phyloP scores from a whole-genome alignment of 2,797 vertebrate species.

The Peromyscus melanophrys region DNA sequence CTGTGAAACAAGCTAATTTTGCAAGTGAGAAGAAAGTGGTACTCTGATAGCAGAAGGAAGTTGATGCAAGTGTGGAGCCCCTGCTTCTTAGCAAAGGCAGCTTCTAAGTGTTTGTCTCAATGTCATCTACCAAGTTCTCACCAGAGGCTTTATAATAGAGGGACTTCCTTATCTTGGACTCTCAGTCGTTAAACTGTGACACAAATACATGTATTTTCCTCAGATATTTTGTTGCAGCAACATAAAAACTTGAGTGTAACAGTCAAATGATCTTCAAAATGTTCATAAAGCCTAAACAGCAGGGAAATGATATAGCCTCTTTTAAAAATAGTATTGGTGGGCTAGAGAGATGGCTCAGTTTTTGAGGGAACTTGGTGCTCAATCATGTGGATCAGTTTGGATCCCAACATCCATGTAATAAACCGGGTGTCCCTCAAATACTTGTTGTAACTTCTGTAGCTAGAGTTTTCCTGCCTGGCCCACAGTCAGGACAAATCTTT shows the following conservation, averaged over 20 bases:
- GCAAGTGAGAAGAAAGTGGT: background rate
- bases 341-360: background rate
- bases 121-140: background rate
- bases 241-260: background rate
- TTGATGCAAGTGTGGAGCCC: background rate
- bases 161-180: background rate
- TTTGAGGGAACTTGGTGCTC: background rate
- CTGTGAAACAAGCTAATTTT: background rate
- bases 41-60: background rate
- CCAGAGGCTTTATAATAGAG: background rate
- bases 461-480: too few relatives aligned
- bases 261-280: background rate
- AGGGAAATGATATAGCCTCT: background rate
- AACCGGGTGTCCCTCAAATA: background rate
- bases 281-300: background rate
- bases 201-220: background rate
- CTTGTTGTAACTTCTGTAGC: too few relatives aligned
- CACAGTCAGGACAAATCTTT: too few relatives aligned
- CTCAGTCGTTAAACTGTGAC: background rate
- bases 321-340: background rate
- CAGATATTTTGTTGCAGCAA: background rate
- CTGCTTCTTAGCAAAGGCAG: background rate
- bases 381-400: background rate
- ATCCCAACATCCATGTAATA: background rate
- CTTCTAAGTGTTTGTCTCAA: background rate